phyloP scores from a whole-genome alignment of 2,113 vertebrate genomes.

The Lota lota region DNA sequence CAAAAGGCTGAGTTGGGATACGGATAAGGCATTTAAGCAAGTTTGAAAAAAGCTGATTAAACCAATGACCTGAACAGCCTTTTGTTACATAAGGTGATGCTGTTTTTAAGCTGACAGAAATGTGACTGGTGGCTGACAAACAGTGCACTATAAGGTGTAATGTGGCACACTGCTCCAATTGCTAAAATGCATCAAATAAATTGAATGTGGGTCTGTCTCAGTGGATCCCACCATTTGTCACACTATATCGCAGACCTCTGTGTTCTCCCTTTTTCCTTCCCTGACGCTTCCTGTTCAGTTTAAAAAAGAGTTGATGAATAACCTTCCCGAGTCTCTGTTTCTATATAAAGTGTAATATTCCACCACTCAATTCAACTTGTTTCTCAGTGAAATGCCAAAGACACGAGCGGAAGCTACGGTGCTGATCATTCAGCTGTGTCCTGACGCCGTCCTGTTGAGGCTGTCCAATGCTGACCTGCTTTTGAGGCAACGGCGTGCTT shows the following conservation, averaged over 20 bases:
- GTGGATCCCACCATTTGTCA: neutral
- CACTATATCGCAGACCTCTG: neutral
- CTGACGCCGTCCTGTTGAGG: neutral
- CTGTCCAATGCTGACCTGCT: slow-evolving; percentile 9
- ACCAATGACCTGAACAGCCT: slow-evolving; percentile 50
- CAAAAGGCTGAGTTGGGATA: slow-evolving; percentile 15
- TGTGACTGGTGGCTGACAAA: slow-evolving; percentile 41
- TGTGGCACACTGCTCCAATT: slow-evolving; percentile 19
- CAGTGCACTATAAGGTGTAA: slow-evolving; percentile 49
- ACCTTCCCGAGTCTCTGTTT: neutral
- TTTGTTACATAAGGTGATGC: slow-evolving; percentile 61
- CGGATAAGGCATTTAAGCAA: slow-evolving; percentile 16
- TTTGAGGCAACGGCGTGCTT: slow-evolving; percentile 43
- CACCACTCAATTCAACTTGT: neutral
- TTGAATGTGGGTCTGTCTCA: slow-evolving; percentile 12
- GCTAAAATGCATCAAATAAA: slow-evolving; percentile 40
- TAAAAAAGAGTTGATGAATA: neutral
- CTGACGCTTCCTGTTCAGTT: neutral
- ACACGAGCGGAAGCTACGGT: neutral
- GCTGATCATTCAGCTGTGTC: neutral
- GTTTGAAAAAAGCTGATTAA: slow-evolving; percentile 34
- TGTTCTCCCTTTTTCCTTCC: neutral
- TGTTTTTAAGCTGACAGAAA: slow-evolving; percentile 51
- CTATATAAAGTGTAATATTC: too few relatives aligned
- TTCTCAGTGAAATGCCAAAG: neutral